Base-by-base conservation (phyloP, 2,888 invertebrate species). In the Pristionchus entomophagus region DNA sequence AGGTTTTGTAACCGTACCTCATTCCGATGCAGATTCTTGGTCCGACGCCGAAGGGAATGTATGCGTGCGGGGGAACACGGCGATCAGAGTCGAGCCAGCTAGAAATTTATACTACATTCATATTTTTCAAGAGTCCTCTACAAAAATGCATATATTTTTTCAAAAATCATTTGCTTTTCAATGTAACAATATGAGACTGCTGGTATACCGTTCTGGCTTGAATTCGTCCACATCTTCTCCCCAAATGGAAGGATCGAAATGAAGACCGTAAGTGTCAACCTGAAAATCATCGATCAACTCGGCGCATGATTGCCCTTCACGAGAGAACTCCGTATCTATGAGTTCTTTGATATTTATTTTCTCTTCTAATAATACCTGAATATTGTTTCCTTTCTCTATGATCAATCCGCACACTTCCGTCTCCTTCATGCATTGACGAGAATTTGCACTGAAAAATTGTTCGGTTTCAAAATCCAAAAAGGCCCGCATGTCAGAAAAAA, bases 11-110 rank as follows among this genome's bases (percentile, higher is more conserved):
- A 14, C 14, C 8, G 8, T 10, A 80, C 78, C 78, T 82, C 82
- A 82, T 82, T 56, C 82, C 82, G 4, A 82, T 82, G 41, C 82
- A 82, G 14, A 82, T 82, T 82, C 82, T 35, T n/a, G 82, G 82
- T 35, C 82, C 82, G 41, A 51, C 59, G 38, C 82, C 82, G 59
- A 82, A 82, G 10, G 82, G 82, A 82, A 82, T 82, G 26, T 82
- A 82, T 2, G 82, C 82, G 29, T 59, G 38, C 22, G 82, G 26
- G 26, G 53, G 82, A 22, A 82, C 82, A 0, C 82, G 22, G 4
- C 82, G 82, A 35, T 53, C 53, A 3, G 82, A 10, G 19, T 82
- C 82, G 1, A 82, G 41, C 82, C 82, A 82, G 0, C 82, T 82
- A 59, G 26, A 82, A 82, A 22, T n/a, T n/a, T n/a, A n/a, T n/a